Base-by-base conservation (phyloP, 2,797 vertebrate genomes). In the Monodelphis domestica region DNA sequence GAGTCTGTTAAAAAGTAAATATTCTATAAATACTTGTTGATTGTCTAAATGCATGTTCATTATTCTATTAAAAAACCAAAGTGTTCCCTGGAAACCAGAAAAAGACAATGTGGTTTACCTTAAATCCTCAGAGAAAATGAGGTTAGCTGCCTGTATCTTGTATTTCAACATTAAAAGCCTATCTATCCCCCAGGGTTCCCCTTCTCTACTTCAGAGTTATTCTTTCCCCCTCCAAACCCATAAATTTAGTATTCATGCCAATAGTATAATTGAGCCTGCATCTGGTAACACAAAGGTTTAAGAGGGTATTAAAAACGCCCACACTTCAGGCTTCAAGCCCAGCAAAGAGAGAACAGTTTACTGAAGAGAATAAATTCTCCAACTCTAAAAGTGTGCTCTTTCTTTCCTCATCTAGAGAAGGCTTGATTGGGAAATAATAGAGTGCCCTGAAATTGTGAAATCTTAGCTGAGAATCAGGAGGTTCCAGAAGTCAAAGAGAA, bases 271-370 rank as follows among this genome's bases (percentile, higher is more conserved):
- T 90, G 38, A 51, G 2, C 0, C 6, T 63, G 14, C 50, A 55
- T 52, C 54, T 30, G 70, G 90, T 92, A 89, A 93, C 94, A 93
- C 11, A 56, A 95, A 96, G 92, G 52, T 90, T 97, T 91, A 33
- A 93, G 95, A 94, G 89, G 38, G 29, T 53, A 95, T 95, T 7
- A 95, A 94, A 97, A 97, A 93, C 0, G 0, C 94, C 92, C 55
- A 70, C 50, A 33, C 29, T 90, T 93, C 90, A 94, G 87, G 94
- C 59, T 93, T 92, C 54, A 92, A 91, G 88, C 89, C 87, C 45
- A 89, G 33, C 54, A 87, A 33, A 90, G 52, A 91, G 94, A 91
- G 93, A 89, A 91, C 94, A 54, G 90, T 0, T 0, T 0, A 0
- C 0, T 53, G 52, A 90, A 59, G 92, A 3, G 0, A 52, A 89